Conservation (phyloP, 1,140 invertebrate species). For the Anastatus disparis region DNA sequence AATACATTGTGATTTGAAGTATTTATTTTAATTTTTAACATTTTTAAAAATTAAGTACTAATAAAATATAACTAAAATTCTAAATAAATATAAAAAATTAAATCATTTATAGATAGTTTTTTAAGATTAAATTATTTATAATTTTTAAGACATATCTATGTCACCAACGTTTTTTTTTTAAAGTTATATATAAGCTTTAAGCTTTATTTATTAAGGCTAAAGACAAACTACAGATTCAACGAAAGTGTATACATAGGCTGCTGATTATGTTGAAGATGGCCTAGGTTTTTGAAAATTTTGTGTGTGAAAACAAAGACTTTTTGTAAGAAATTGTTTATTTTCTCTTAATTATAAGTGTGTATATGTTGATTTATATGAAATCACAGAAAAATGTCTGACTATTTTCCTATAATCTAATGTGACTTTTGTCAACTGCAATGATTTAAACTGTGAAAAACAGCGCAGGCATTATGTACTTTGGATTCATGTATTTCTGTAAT, state of each 20-base stretch:
- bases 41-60: neutral
- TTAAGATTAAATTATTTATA: neutral
- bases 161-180: slow-evolving; percentile 19
- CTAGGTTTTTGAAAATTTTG: slow-evolving; percentile 19
- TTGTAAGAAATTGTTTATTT: slow-evolving; percentile 17
- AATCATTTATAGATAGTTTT: too few species aligned
- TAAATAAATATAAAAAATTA: neutral
- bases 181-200: slow-evolving; percentile 5
- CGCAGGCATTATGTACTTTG: slow-evolving; percentile 18
- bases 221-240: slow-evolving; percentile 12
- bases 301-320: slow-evolving; percentile 22
- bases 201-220: neutral
- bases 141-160: too few species aligned
- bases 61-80: too few species aligned
- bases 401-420: slow-evolving; percentile 57
- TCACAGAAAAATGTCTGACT: slow-evolving; percentile 44
- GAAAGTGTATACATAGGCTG: slow-evolving; percentile 18
- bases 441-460: too few species aligned
- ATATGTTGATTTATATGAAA: slow-evolving; percentile 4
- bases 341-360: slow-evolving; percentile 21
- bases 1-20: slow-evolving; percentile 1
- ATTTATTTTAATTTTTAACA: slow-evolving; percentile 2
- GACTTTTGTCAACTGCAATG: slow-evolving; percentile 47
- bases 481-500: slow-evolving; percentile 23
- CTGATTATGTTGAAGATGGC: neutral